Percentiles rank a stretch among this genome's conserved stretches.
phyloP scores from a whole-genome alignment of 2,888 invertebrate species.

The Mythimna loreyi region DNA sequence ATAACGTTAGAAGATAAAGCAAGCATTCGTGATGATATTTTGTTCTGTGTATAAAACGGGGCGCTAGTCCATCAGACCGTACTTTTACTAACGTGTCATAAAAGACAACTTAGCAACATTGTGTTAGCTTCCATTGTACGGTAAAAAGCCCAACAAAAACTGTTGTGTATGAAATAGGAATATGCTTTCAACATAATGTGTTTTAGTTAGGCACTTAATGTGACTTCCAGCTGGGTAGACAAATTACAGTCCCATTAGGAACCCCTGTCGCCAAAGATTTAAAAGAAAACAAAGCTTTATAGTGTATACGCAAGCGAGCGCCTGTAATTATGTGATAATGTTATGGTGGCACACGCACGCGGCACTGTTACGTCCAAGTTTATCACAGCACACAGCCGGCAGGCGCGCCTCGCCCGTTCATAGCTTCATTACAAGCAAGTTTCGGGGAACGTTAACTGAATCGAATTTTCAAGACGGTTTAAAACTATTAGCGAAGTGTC shows the following conservation, averaged over 20 bases:
- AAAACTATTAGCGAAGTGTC: neutral
- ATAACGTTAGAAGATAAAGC: neutral
- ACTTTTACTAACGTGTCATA: constrained; percentile 20
- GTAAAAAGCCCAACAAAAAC: constrained; percentile 5
- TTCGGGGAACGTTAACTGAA: constrained; percentile 9
- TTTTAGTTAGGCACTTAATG: neutral
- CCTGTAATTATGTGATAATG: constrained; percentile 59
- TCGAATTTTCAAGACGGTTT: neutral
- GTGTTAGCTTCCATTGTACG: constrained; percentile 18
- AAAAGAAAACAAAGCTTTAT: constrained; percentile 21
- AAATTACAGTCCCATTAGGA: constrained; percentile 8
- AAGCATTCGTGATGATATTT: neutral
- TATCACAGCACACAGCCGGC: constrained; percentile 59
- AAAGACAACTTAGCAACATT: constrained; percentile 19
- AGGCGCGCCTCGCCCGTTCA: constrained; percentile 9
- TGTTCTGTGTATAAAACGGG: neutral
- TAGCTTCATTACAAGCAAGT: constrained; percentile 37
- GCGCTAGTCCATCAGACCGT: constrained; percentile 1
- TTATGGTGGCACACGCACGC: constrained; percentile 47
- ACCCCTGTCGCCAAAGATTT: neutral
- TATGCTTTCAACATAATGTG: constrained; percentile 16
- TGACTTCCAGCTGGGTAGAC: neutral
- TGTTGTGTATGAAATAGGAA: constrained; percentile 20
- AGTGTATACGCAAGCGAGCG: constrained; percentile 11
- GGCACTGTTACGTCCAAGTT: constrained; percentile 46